These are phyloP conservation scores for Lates calcarifer DNA, from an alignment of 2,113 vertebrate species.

Conservation along the genomic window DNA sequence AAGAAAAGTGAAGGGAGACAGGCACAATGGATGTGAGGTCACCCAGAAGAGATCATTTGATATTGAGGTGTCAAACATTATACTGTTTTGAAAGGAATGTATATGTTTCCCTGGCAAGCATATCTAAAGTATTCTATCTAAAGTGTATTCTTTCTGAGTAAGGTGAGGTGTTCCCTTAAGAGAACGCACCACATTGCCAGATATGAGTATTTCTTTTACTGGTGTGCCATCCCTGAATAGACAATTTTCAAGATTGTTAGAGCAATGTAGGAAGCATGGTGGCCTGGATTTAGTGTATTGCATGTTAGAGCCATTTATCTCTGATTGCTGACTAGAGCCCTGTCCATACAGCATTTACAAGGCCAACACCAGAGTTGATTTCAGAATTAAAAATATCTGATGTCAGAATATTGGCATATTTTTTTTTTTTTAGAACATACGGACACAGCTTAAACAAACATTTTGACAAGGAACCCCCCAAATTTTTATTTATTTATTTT, in stretches of 20 bases:
- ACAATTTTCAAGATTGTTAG: not conserved
- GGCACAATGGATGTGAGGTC: not conserved
- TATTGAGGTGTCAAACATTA: not conserved
- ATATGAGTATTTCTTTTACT: not conserved
- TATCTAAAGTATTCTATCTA: not conserved
- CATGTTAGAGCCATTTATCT: constrained; percentile 7
- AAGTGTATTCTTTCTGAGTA: not conserved
- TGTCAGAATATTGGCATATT: too few species aligned
- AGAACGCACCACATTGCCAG: not conserved
- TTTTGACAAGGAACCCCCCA: not conserved
- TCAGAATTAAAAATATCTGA: not conserved
- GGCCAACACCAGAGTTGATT: not conserved
- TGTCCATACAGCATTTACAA: not conserved
- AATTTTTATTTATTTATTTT: too few species aligned
- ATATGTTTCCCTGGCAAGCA: not conserved
- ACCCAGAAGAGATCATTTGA: too few species aligned
- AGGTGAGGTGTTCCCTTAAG: not conserved
- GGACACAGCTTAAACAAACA: not conserved
- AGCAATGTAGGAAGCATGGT: not conserved
- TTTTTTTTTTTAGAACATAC: too few species aligned
- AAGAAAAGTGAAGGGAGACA: not conserved
- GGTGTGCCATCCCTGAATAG: not conserved
- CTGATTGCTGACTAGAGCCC: not conserved
- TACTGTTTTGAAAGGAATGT: not conserved
- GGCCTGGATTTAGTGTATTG: not conserved